Percentiles rank a stretch among this genome's conserved stretches.
Conservation (phyloP, 2,888 invertebrate species). For the Coremacera marginata region DNA sequence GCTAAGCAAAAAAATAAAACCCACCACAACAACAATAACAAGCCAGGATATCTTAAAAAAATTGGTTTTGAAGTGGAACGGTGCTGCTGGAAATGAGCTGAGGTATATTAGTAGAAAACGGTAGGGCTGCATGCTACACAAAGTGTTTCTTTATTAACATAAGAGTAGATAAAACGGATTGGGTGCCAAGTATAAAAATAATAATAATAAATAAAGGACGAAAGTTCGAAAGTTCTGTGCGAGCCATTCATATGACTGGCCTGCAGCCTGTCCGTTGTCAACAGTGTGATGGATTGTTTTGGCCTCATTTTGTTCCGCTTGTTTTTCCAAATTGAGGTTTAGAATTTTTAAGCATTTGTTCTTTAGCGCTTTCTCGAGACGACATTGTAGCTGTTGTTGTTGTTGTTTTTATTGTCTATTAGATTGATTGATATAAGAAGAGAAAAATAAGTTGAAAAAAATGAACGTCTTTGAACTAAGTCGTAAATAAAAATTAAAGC, state of each 20-base stretch:
- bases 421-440: constrained; percentile 48
- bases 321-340: constrained; percentile 8
- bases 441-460: neutral
- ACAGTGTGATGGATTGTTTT: constrained; percentile 49
- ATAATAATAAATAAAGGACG: neutral
- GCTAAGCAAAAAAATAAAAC: constrained; percentile 1
- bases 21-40: neutral
- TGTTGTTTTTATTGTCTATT: constrained; percentile 25
- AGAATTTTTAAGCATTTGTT: constrained; percentile 1
- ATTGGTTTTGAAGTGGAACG: neutral
- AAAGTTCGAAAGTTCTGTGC: constrained; percentile 17
- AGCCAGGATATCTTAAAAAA: neutral
- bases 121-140: neutral
- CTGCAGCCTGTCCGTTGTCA: constrained; percentile 17
- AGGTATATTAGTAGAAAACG: neutral
- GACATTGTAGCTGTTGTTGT: constrained; percentile 19
- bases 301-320: constrained; percentile 42
- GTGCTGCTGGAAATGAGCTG: neutral
- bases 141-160: neutral
- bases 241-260: constrained; percentile 5
- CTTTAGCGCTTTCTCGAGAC: constrained; percentile 5
- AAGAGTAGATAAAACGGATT: neutral
- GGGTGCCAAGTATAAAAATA: neutral
- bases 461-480: neutral
- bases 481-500: neutral